Conservation (phyloP, 2,113 vertebrate species). For the Malurus melanocephalus region DNA sequence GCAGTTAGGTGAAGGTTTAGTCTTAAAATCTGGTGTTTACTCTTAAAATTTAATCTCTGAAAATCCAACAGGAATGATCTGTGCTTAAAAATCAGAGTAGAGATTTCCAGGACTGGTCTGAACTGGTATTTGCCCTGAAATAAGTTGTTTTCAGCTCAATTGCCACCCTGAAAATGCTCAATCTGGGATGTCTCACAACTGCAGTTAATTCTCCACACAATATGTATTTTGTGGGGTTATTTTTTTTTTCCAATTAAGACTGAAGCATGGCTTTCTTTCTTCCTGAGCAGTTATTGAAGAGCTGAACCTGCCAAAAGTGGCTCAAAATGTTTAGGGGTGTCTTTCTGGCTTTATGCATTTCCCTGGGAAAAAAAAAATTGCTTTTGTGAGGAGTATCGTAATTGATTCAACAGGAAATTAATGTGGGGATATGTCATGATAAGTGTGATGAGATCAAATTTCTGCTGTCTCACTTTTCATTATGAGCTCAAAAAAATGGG, state of each 20-base stretch:
- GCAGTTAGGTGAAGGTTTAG: background rate
- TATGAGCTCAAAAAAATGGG: constrained; percentile 5
- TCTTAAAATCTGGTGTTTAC: background rate
- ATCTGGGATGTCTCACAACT: background rate
- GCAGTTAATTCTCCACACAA: background rate
- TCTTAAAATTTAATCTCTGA: background rate
- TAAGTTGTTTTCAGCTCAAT: background rate
- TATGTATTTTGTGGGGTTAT: background rate
- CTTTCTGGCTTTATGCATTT: background rate
- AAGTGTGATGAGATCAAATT: constrained; percentile 16
- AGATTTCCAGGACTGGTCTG: background rate
- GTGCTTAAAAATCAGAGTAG: background rate
- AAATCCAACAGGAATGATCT: background rate
- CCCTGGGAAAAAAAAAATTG: background rate
- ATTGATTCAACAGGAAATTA: constrained; percentile 53
- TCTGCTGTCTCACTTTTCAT: background rate
- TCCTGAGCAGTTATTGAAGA: background rate
- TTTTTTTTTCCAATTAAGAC: background rate
- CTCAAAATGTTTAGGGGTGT: background rate
- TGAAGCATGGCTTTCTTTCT: background rate
- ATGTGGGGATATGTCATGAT: background rate
- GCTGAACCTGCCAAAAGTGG: background rate
- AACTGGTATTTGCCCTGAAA: background rate
- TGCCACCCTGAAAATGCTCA: background rate
- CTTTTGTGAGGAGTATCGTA: constrained; percentile 2